phyloP scores from a whole-genome alignment of 2,888 invertebrate species.

The Griposia aprilina region DNA sequence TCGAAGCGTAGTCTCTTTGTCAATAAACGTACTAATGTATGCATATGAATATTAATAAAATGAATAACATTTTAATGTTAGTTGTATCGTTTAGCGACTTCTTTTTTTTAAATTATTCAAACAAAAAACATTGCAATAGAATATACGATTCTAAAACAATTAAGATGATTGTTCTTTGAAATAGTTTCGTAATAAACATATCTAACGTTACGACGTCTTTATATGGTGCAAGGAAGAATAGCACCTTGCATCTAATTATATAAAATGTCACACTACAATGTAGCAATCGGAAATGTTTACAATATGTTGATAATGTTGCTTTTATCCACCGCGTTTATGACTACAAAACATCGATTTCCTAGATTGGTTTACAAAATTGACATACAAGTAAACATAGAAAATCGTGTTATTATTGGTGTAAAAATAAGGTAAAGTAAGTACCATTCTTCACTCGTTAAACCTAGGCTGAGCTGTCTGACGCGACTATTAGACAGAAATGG shows the following conservation, averaged over 20 bases:
- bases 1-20: too few relatives aligned
- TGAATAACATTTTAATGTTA: constrained; percentile 11
- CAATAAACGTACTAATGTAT: neutral
- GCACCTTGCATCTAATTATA: constrained; percentile 41
- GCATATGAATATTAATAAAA: constrained; percentile 3
- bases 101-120: neutral
- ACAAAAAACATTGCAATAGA: neutral
- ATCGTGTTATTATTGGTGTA: too few relatives aligned
- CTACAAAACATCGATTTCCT: constrained; percentile 1
- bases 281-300: constrained; percentile 4
- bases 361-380: neutral
- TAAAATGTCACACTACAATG: constrained; percentile 46
- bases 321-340: neutral
- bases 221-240: neutral
- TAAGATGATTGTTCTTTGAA: neutral
- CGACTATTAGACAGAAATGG: neutral
- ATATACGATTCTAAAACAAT: constrained; percentile 15
- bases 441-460: neutral
- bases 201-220: constrained; percentile 20
- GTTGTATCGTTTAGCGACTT: neutral
- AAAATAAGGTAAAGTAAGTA: neutral
- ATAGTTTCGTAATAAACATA: constrained; percentile 25
- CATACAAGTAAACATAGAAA: neutral
- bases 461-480: neutral
- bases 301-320: neutral